Evolutionary conservation across 2,113 vertebrate genomes (phyloP), one percentile per base, ranked within the genome.

Genomic region (Toxostoma redivivum): DNA sequence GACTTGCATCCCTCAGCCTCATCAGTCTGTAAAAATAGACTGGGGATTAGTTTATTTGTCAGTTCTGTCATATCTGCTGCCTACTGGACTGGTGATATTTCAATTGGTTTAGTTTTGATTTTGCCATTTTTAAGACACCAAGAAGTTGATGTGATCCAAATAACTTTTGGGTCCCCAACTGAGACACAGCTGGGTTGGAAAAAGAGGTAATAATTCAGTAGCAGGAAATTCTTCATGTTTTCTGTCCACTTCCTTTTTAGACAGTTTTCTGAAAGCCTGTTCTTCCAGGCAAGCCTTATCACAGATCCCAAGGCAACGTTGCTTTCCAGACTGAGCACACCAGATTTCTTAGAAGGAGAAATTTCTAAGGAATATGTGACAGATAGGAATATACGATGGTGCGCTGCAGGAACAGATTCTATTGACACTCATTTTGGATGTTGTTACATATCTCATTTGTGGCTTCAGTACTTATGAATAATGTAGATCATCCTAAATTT

Each of bases 351-450:
- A 93, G 96, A 92, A 95, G 91, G 78, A 92, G 90, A 88, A 91
- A 90, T 95, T 96, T 97, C 86, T 93, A 91, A 92, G 93, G 94
- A 97, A 88, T 96, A 73, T 96, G 93, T 96, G 95, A 96, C 96
- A 97, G 95, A 95, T 95, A 96, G 95, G 81, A 95, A 94, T 97
- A 77, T 95, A 95, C 11, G 94, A 77, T 93, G 94, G 93, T 94
- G 91, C 95, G 54, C 94, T 96, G 94, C 5, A 6, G 95, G 95
- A 95, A 97, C 96, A 97, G 95, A 96, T 97, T 97, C 95, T 97
- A 97, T 96, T 97, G 96, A 96, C 96, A 96, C 91, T 97, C 95
- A 97, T 97, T 97, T 97, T 97, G 96, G 94, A 96, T 95, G 94
- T 96, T 97, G 95, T 95, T 95, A 92, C 95, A 94, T 97, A 96